These are phyloP conservation scores for Aptenodytes forsteri DNA, from an alignment of 2,113 vertebrate genomes.

Conservation along the genomic window DNA sequence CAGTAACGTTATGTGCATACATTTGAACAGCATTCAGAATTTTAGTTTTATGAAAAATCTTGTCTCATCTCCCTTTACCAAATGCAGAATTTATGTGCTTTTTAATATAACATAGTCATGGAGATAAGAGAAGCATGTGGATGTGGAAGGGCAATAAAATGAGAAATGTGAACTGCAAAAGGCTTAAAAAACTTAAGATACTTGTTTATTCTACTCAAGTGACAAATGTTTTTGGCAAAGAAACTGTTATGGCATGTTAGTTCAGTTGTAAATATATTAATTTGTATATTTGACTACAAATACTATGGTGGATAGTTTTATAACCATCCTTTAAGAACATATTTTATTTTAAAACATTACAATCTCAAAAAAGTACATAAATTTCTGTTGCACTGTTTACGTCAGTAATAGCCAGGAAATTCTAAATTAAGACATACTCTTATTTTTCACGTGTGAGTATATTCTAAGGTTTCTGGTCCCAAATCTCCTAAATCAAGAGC, in stretches of 20 bases:
- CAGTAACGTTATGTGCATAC: neutral
- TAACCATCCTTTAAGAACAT: neutral
- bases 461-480: neutral
- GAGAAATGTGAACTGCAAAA: neutral
- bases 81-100: neutral
- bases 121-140: neutral
- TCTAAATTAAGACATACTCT: neutral
- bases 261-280: neutral
- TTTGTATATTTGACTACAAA: neutral
- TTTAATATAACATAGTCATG: neutral
- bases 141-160: neutral
- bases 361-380: neutral
- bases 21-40: neutral
- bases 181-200: neutral
- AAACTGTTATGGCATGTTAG: neutral
- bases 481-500: neutral
- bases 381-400: neutral
- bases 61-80: neutral
- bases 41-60: neutral
- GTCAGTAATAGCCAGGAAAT: neutral
- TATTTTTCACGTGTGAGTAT: neutral
- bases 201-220: slow-evolving; percentile 4
- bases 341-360: neutral
- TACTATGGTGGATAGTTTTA: neutral
- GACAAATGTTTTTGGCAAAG: neutral